A percentile compares a stretch with the other conserved stretches of the same genome.
Conservation (phyloP, 2,113 vertebrate genomes). For the Sciurus niger region DNA sequence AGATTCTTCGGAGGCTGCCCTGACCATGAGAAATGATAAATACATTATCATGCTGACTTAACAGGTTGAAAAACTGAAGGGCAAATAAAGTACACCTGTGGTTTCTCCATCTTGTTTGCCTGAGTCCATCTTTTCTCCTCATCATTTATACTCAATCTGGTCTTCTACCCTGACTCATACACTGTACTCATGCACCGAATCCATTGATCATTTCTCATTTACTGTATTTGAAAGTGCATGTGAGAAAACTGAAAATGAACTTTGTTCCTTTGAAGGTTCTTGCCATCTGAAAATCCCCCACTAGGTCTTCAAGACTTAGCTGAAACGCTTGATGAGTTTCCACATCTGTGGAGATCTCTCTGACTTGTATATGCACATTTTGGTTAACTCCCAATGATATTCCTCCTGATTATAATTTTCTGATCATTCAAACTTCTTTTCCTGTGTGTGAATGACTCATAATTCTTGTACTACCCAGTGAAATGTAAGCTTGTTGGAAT, state of each 20-base stretch:
- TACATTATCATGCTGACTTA: neutral
- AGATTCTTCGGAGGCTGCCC: neutral
- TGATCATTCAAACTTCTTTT: neutral
- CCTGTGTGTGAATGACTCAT: neutral
- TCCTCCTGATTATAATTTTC: neutral
- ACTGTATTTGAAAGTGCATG: neutral
- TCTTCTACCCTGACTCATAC: neutral
- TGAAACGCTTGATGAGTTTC: neutral
- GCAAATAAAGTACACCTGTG: neutral
- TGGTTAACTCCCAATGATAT: neutral
- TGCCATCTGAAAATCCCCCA: neutral
- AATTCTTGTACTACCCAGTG: neutral
- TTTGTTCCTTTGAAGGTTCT: neutral
- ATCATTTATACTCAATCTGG: neutral
- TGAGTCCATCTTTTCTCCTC: neutral
- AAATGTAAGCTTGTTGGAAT: neutral
- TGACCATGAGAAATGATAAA: constrained; percentile 9
- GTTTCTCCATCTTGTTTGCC: neutral
- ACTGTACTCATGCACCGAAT: neutral
- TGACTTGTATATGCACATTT: neutral
- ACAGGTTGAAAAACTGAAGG: neutral
- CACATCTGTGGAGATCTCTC: neutral
- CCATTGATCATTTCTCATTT: neutral
- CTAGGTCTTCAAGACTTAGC: neutral
- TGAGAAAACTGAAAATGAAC: neutral